These are phyloP conservation scores for Hyla sarda DNA, from an alignment of 2,113 vertebrate species.

Conservation along the genomic window DNA sequence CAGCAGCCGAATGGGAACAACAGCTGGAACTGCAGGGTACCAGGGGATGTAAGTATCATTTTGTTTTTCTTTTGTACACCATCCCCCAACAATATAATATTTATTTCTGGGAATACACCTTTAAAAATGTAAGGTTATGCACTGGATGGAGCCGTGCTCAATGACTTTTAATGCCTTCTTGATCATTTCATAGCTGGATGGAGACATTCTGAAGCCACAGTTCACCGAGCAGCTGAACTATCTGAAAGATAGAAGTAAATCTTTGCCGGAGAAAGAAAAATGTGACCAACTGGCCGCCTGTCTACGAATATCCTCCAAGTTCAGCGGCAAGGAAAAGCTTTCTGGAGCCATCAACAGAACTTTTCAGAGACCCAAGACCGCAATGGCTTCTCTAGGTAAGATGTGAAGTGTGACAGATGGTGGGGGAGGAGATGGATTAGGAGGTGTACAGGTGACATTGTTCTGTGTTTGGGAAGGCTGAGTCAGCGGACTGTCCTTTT, in stretches of 20 bases:
- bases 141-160: neutral
- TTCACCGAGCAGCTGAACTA: slow-evolving; percentile 51
- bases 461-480: too few species aligned
- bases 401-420: neutral
- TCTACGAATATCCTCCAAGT: slow-evolving; percentile 37
- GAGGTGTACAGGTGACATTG: neutral
- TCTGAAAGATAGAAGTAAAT: slow-evolving; percentile 43
- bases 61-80: too few species aligned
- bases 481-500: neutral
- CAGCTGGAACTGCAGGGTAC: too few species aligned
- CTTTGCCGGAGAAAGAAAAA: slow-evolving; percentile 25
- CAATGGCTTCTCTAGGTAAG: slow-evolving; percentile 55
- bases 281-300: slow-evolving; percentile 42
- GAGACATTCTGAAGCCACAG: slow-evolving; percentile 54
- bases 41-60: too few species aligned
- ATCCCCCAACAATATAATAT: too few species aligned
- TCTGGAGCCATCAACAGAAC: neutral
- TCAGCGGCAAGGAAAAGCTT: neutral
- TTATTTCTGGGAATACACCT: too few species aligned
- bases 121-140: too few species aligned
- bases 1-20: too few species aligned
- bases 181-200: slow-evolving; percentile 28
- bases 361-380: slow-evolving; percentile 46
- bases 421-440: neutral
- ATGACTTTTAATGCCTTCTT: neutral